phyloP scores from a whole-genome alignment of 2,797 vertebrate genomes.

The Urophycis tenuis region DNA sequence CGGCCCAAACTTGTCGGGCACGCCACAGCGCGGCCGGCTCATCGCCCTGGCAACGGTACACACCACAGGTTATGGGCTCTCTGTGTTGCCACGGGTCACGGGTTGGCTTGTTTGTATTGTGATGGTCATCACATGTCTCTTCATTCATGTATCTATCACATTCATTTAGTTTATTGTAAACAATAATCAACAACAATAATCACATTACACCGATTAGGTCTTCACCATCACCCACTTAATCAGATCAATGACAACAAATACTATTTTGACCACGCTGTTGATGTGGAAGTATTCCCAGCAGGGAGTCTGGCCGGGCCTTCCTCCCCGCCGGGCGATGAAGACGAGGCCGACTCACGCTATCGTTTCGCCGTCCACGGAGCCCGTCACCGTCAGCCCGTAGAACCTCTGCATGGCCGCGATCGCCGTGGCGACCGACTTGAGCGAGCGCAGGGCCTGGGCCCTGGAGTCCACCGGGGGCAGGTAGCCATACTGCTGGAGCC shows the following conservation, averaged over 20 bases:
- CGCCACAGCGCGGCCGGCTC: slow-evolving; percentile 82
- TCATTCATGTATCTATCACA: not conserved
- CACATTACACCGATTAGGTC: too few relatives aligned
- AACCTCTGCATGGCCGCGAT: slow-evolving; percentile 86
- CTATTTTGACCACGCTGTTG: not conserved
- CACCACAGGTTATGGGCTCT: not conserved
- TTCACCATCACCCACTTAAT: not conserved
- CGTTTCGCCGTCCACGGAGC: slow-evolving; percentile 74
- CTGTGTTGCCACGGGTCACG: not conserved
- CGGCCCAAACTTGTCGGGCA: slow-evolving; percentile 86
- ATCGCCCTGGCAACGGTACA: slow-evolving; percentile 73
- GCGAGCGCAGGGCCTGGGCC: slow-evolving; percentile 81
- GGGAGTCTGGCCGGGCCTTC: too few relatives aligned
- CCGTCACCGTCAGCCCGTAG: slow-evolving; percentile 81
- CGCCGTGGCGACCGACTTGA: slow-evolving; percentile 74
- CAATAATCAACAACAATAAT: not conserved
- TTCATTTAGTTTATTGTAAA: not conserved
- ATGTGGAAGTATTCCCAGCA: too few relatives aligned
- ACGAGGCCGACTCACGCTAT: slow-evolving; percentile 69
- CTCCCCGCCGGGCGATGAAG: not conserved
- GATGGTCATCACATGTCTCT: not conserved
- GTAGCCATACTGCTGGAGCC: slow-evolving; percentile 91
- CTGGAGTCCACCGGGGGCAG: slow-evolving; percentile 83
- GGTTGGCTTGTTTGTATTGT: not conserved
- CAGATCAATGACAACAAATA: not conserved